Base-by-base conservation (phyloP, 2,797 vertebrate genomes). In the Hydrocynus forskahlii region DNA sequence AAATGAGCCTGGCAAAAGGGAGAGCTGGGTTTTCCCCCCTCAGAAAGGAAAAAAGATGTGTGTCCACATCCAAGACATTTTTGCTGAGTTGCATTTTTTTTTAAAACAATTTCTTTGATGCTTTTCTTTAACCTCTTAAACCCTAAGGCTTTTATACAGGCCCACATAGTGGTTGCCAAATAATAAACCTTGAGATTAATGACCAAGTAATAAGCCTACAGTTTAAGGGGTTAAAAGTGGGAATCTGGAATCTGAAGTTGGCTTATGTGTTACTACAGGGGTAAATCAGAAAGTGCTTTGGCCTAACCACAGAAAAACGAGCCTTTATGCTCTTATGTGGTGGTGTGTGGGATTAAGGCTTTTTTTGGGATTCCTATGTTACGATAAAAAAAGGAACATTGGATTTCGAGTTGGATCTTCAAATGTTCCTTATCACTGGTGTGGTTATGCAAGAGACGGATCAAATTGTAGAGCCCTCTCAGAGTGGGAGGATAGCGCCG, bases 1-100 rank as follows among this genome's bases (percentile, higher is more conserved):
- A 80, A 81, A 83, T 75, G 50, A 64, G 21, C 23, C 60, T 75
- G 50, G 76, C 59, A 83, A 85, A 69, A 75, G n/a, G 16, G 70
- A 54, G 54, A 79, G 77, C 59, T 43, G 74, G 75, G 29, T 64
- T 63, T 76, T 66, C 64, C 71, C 35, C 29, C 50, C 14, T 52
- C 19, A 23, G 40, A 66, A 21, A 7, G 48, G 50, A 69, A 23
- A 60, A 45, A 45, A 45, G 1, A 63, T 75, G 78, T 83, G 54
- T 83, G 40, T 81, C 60, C 59, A 12, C 40, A 77, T 79, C 57
- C 69, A 17, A 43, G 75, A 55, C 40, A 29, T 70, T 83, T 78
- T 25, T 79, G 62, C 70, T 68, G 54, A 35, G 55, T 21, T 84
- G 69, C 35, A 69, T 69, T 14, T 35, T 21, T 75, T 52, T 35